Base-by-base conservation (phyloP, 1,140 invertebrate genomes). In the Carcinoscorpius rotundicauda region DNA sequence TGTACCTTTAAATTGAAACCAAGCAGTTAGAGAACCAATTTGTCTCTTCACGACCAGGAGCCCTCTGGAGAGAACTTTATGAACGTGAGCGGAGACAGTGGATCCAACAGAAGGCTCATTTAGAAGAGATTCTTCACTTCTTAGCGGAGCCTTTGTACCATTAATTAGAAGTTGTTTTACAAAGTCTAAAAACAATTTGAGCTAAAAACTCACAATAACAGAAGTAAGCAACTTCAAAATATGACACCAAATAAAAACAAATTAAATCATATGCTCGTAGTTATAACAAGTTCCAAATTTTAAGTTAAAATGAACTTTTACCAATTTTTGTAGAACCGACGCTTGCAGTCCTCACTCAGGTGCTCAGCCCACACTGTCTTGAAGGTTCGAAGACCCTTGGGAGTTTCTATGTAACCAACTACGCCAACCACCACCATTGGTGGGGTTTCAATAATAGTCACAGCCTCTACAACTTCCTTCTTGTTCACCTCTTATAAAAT, bases 251-350 rank as follows among this genome's bases (percentile, higher is more conserved):
- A 29, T 29, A 29, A 29, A 29, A 29, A 29, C 29, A 29, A 29
- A 29, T 29, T 29, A 29, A 29, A 29, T 29, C 29, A 0, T 29
- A 29, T 29, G 29, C 29, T 29, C 29, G 2, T 29, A 29, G 2
- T 29, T 29, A 29, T 29, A 29, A 29, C 29, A 55, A 55, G 53
- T 55, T 6, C n/a, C 53, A 8, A 8, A 55, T 3, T 55, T 8
- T 6, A 55, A 6, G n/a, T 55, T 8, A n/a, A 55, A 55, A 55
- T 55, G n/a, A 63, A 71, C 72, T 79, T 79, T 82, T 85, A 99
- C 97, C 97, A 99, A 81, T 99, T 99, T 84, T 98, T 99, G 83
- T 99, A 99, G 83, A 99, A 98, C 72, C 97, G 85, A 76, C 97
- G 87, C 71, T 91, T 86, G 78, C 94, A 98, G 75, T 99, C 97